Base-by-base conservation (phyloP, 2,888 invertebrate genomes). In the Chirona hameri region DNA sequence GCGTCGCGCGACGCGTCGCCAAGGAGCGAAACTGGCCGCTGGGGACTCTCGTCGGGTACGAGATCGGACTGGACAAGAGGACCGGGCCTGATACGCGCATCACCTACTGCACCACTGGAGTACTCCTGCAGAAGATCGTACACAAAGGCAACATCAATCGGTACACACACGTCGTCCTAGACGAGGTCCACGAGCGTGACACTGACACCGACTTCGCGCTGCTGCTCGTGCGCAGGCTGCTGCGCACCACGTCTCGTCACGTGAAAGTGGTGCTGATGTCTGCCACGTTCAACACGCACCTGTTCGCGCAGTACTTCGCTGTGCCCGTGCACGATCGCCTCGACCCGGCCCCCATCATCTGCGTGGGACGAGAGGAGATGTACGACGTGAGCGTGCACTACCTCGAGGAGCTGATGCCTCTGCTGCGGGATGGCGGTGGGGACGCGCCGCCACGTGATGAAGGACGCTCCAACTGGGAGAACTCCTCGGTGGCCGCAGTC, bases 101-200 rank as follows among this genome's bases (percentile, higher is more conserved):
- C 21, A 90, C 92, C 4, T 98, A 94, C 88, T 94, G 95, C 84
- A 98, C 98, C 0, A 96, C 97, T 27, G 98, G 96, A 83, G 93
- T 96, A 2, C 89, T 97, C 72, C 90, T 98, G 18, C 94, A 96
- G 87, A 94, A 93, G 88, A 88, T 95, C 10, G 92, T 97, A 57
- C 87, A 87, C 31, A 87, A 90, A 0, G 95, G 94, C 87, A 91
- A 91, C 46, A 90, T 98, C 89, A 91, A 91, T 79, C 91, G 92
- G 83, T 98, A 91, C 86, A 96, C 97, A 0, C 98, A 98, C 87
- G 91, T 98, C 69, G 92, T 98, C 84, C 89, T 98, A 14, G 98
- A 98, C 87, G 98, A 98, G 89, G 94, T 98, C 0, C 97, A 98
- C 86, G 98, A 98, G 88, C 90, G 98, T 69, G 94, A 95, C 85